phyloP scores from a whole-genome alignment of 2,888 invertebrate species.

The Noctua janthe region DNA sequence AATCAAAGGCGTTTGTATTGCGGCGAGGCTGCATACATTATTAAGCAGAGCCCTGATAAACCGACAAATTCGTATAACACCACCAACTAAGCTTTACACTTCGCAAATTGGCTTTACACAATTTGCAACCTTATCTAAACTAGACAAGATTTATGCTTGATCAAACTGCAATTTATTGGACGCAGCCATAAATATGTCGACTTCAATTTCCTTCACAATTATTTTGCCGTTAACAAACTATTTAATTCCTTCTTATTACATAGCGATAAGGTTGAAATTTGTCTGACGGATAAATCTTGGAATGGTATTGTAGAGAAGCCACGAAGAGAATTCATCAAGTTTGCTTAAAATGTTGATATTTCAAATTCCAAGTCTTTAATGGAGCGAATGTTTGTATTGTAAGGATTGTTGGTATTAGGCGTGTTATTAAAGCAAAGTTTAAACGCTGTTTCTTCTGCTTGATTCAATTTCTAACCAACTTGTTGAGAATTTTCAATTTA shows the following conservation, averaged over 20 bases:
- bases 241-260: conserved; percentile 39
- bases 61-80: conserved; percentile 71
- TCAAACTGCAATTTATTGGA: not conserved
- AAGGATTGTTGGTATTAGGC: conserved; percentile 66
- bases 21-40: conserved; percentile 80
- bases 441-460: conserved; percentile 62
- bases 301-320: conserved; percentile 15
- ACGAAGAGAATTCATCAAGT: conserved; percentile 71
- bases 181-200: conserved; percentile 45
- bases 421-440: conserved; percentile 67
- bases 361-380: conserved; percentile 76
- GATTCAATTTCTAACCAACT: conserved; percentile 59
- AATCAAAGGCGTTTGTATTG: conserved; percentile 82
- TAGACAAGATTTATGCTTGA: conserved; percentile 29
- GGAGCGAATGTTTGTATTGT: conserved; percentile 71
- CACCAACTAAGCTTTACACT: conserved; percentile 37
- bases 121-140: conserved; percentile 28
- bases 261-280: conserved; percentile 54
- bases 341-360: conserved; percentile 78
- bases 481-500: conserved; percentile 39
- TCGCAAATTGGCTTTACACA: not conserved
- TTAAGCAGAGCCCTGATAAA: conserved; percentile 77
- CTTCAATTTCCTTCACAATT: conserved; percentile 54
- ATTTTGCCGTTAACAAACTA: conserved; percentile 49
- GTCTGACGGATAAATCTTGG: conserved; percentile 8